Evolutionary conservation across 2,888 invertebrate species (phyloP), one percentile per base, ranked within the genome.

Genomic region (Branchipolynoe longqiensis): DNA sequence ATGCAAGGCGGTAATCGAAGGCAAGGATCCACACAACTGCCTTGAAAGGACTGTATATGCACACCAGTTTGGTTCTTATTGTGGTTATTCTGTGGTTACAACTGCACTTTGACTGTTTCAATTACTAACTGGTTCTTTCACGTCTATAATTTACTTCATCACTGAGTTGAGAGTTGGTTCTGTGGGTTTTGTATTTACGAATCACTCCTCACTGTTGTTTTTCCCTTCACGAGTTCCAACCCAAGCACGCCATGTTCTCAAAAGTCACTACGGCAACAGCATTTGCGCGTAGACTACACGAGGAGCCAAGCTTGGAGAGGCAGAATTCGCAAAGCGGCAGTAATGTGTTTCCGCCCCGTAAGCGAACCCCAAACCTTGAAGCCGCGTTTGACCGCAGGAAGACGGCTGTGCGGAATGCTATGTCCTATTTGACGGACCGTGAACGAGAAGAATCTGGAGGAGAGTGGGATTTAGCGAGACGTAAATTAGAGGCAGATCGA

Each of bases 241-340:
- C 41, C 78, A 36, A 14, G 12, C 22, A 33, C 18, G 25, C 69
- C 36, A 69, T 69, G 69, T 69, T 69, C 69, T 69, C 69, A 12
- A 69, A 69, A 33, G 69, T 69, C 14, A 69, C 69, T 22, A 69
- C 69, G 25, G 69, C 69, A 12, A 48, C 78, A 6, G 48, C 48
- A 41, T 78, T 78, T 54, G 78, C 48, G 2, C 78, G 78, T 48
- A 41, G 78, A 25, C 78, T 78, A 1, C 78, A 31, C 0, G 78
- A 78, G 28, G 48, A 78, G 78, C 0, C 1, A 0, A 28, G 12
- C 3, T 25, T 78, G n/a, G 78, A 78, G 28, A 78, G 69, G n/a
- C 69, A 69, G 38, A 25, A 69, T 69, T 69, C 69, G 1, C 14
- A 69, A 38, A 12, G 8, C 8, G 69, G 69, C 8, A 18, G 69